Percentiles rank a stretch among this genome's conserved stretches.
Evolutionary conservation across 2,797 vertebrate species (phyloP).

Genomic region (Zalophus californianus): DNA sequence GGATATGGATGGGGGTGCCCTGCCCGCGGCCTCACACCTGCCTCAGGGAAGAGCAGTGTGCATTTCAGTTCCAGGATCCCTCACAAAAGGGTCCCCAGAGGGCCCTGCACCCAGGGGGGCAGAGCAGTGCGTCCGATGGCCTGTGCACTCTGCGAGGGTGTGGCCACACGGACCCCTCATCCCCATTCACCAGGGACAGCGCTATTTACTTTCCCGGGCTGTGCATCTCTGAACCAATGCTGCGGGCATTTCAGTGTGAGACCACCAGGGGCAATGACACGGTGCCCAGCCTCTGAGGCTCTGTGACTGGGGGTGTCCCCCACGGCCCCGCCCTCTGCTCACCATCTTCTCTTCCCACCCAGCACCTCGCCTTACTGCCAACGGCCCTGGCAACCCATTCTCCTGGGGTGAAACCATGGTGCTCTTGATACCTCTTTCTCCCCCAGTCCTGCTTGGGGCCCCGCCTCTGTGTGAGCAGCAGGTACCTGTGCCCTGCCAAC

Average conservation of each 20-base stretch:
- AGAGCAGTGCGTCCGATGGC: rapidly evolving
- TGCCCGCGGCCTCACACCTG: not conserved
- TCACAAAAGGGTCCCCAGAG: rapidly evolving
- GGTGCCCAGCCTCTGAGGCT: not conserved
- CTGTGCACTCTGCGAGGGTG: rapidly evolving
- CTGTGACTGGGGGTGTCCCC: rapidly evolving
- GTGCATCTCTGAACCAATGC: rapidly evolving
- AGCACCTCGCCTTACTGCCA: rapidly evolving
- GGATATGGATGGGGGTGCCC: rapidly evolving
- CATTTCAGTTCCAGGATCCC: rapidly evolving
- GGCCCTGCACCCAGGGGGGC: rapidly evolving
- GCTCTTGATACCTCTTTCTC: rapidly evolving
- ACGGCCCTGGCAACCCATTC: rapidly evolving
- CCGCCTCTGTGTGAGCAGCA: too few relatives aligned
- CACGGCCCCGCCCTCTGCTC: rapidly evolving
- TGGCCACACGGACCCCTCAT: rapidly evolving
- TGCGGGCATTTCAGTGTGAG: rapidly evolving
- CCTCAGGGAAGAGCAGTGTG: not conserved
- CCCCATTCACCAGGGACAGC: rapidly evolving
- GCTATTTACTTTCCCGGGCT: too few relatives aligned
- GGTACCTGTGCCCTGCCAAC: not conserved
- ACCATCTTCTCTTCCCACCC: rapidly evolving
- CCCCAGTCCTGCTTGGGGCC: too few relatives aligned
- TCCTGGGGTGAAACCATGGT: not conserved
- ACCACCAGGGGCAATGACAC: rapidly evolving